Conservation (phyloP, 2,888 invertebrate genomes). For the Notodonta ziczac region DNA sequence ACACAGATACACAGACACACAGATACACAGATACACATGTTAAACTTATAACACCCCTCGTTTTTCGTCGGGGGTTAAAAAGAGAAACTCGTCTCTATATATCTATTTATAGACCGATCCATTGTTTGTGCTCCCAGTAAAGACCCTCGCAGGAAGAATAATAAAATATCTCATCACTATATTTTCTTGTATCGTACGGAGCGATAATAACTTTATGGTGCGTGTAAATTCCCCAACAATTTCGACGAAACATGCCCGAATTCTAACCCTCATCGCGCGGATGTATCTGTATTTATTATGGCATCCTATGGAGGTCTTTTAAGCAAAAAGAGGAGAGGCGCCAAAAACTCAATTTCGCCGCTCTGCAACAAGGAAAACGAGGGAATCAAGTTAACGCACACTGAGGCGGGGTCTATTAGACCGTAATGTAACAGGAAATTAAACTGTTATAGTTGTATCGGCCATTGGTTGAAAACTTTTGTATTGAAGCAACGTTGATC, state of each 20-base stretch:
- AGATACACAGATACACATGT: no score
- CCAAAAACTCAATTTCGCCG: constrained; percentile 47
- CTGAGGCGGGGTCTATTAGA: constrained; percentile 28
- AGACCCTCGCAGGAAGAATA: constrained; percentile 12
- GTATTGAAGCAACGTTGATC: no score
- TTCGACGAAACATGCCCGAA: constrained; percentile 28
- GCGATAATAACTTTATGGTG: constrained; percentile 41
- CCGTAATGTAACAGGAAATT: constrained; percentile 9
- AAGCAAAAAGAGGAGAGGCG: constrained; percentile 40
- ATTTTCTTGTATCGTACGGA: constrained; percentile 29
- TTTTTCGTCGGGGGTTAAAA: no score
- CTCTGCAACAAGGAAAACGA: constrained; percentile 47
- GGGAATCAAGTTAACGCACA: constrained; percentile 47
- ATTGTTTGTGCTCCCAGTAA: constrained; percentile 12
- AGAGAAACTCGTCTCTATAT: constrained; percentile 10
- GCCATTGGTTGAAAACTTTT: not conserved
- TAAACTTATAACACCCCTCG: no score
- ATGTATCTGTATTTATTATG: constrained; percentile 42
- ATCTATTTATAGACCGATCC: not conserved
- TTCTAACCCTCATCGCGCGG: constrained; percentile 32
- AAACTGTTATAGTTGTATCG: not conserved
- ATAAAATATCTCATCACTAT: constrained; percentile 34
- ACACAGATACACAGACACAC: no score
- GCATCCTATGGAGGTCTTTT: constrained; percentile 32
- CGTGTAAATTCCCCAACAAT: constrained; percentile 39